phyloP scores from a whole-genome alignment of 2,797 vertebrate genomes.

The Ctenopoma multispine region DNA sequence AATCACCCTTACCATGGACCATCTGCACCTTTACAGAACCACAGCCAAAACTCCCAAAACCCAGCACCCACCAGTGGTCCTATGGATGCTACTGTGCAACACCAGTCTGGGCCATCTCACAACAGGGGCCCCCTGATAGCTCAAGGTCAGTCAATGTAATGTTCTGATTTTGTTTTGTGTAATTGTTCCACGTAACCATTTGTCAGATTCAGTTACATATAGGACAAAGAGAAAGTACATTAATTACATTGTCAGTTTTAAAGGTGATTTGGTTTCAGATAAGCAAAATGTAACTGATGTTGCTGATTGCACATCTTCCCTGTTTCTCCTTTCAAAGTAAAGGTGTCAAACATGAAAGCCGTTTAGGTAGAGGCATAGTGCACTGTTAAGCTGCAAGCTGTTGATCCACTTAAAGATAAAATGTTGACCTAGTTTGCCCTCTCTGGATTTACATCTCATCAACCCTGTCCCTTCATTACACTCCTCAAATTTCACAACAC shows the following conservation, averaged over 20 bases:
- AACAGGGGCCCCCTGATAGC: slow-evolving; percentile 81
- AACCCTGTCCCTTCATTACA: slow-evolving; percentile 31
- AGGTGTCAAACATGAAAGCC: slow-evolving; percentile 63
- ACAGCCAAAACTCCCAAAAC: slow-evolving; percentile 74
- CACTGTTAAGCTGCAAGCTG: slow-evolving; percentile 70
- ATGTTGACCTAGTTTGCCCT: slow-evolving; percentile 76
- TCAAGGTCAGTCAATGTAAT: slow-evolving; percentile 85
- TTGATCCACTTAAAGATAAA: slow-evolving; percentile 80
- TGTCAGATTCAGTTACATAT: neutral
- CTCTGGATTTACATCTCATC: slow-evolving; percentile 74
- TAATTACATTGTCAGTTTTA: slow-evolving; percentile 1
- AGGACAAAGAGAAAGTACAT: neutral
- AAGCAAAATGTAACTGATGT: neutral
- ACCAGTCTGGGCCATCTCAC: slow-evolving; percentile 90
- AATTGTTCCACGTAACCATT: neutral
- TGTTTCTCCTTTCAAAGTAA: slow-evolving; percentile 25
- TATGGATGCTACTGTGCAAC: slow-evolving; percentile 85
- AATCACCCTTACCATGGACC: slow-evolving; percentile 82
- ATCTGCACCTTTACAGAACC: slow-evolving; percentile 78
- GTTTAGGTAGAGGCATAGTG: slow-evolving; percentile 41
- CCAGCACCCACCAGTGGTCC: slow-evolving; percentile 70
- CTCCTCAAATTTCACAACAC: slow-evolving; percentile 72
- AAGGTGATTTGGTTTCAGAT: neutral
- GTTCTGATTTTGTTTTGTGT: neutral
- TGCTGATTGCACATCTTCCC: neutral